Evolutionary conservation across 2,888 invertebrate species (phyloP), one percentile per base, ranked within the genome.

Genomic region (Noctua comes): DNA sequence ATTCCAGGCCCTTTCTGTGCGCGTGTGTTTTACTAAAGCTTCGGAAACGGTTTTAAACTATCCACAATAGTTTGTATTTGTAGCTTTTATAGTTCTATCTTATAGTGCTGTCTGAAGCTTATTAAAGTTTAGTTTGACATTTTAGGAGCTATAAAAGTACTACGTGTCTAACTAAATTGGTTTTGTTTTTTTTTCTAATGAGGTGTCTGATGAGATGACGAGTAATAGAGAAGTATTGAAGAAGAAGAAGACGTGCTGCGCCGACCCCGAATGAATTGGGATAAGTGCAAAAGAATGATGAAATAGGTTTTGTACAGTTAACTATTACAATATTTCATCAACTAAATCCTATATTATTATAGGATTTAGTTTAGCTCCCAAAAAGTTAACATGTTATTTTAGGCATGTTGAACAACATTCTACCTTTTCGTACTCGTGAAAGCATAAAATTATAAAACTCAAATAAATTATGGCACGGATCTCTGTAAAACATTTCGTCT

Each of bases 1-100:
- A 90, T 90, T 90, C 90, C 90, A n/a, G 89, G 87, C 91, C 92
- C 91, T 92, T 89, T 89, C 88, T 84, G 87, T 78, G 88, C 84
- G 87, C 87, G 88, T 88, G 86, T 88, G 89, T 90, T 89, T 87
- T 89, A 86, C 88, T 87, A 90, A 89, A 85, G 79, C 73, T 80
- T 70, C 72, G 77, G 78, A 86, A 88, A 84, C 69, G 31, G 74
- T 71, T 76, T 77, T 78, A 74, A 86, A 90, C 88, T 89, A 82
- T 87, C 82, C 80, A 74, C 73, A 66, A 85, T 82, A 51, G 70
- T 79, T 62, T 82, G 57, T 85, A 43, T 68, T 74, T 76, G 31
- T 74, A 68, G 66, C 62, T 73, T 51, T 65, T 69, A 74, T 81
- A 43, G 72, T 73, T 59, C 5, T 69, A 51, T 79, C 21, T 57